Evolutionary conservation across 1,140 invertebrate species (phyloP).

Genomic region (Doryteuthis pealeii): DNA sequence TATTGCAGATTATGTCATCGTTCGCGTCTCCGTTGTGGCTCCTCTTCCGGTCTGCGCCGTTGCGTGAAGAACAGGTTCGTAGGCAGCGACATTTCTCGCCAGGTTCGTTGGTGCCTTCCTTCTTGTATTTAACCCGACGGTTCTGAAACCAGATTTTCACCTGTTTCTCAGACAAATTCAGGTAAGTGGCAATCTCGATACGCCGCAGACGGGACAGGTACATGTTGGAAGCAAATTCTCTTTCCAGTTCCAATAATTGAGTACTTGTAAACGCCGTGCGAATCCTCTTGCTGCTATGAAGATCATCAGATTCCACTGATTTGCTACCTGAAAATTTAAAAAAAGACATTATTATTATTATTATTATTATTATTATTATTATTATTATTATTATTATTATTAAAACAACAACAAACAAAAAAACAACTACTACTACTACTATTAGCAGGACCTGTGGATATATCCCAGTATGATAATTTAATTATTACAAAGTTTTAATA

Average conservation of each 20-base stretch:
- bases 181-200: constrained; percentile 67
- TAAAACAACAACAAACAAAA: no score
- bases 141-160: constrained; percentile 95
- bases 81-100: constrained; percentile 64
- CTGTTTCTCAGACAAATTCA: constrained; percentile 86
- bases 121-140: constrained; percentile 85
- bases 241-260: constrained; percentile 66
- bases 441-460: no score
- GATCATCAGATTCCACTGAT: constrained; percentile 48
- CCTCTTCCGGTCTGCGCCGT: constrained; percentile 5
- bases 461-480: no score
- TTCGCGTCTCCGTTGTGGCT: neutral
- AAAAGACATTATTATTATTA: neutral
- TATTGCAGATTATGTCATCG: neutral
- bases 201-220: constrained; percentile 65
- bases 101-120: constrained; percentile 64
- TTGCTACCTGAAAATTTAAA: constrained; percentile 37
- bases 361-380: neutral
- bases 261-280: constrained; percentile 67
- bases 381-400: no score
- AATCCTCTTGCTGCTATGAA: constrained; percentile 61
- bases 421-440: neutral
- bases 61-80: constrained; percentile 41
- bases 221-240: constrained; percentile 66
- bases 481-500: no score